phyloP scores from a whole-genome alignment of 2,888 invertebrate genomes.

The Rapana venosa region DNA sequence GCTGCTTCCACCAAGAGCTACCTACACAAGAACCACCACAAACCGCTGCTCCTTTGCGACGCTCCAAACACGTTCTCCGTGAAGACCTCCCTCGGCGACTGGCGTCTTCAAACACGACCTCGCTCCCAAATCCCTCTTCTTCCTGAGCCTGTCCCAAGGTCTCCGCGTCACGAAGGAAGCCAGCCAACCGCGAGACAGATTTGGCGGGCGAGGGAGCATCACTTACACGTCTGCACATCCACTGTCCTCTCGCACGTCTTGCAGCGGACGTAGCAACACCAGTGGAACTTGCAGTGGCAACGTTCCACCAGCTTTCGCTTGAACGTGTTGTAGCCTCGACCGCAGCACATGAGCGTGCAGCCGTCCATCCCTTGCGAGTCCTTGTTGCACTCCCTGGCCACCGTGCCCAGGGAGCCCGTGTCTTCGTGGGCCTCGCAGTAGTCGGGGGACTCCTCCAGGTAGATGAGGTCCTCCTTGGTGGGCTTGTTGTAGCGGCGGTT shows the following conservation, averaged over 20 bases:
- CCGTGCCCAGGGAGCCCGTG: constrained; percentile 85
- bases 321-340: constrained; percentile 93
- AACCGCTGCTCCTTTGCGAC: too few relatives aligned
- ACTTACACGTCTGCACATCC: constrained; percentile 93
- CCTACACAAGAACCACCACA: too few relatives aligned
- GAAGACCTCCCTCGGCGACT: too few relatives aligned
- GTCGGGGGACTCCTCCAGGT: constrained; percentile 95
- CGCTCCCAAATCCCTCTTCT: too few relatives aligned
- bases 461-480: constrained; percentile 94
- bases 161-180: too few relatives aligned
- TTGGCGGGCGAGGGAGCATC: constrained; percentile 59
- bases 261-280: constrained; percentile 97
- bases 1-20: too few relatives aligned
- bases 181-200: too few relatives aligned
- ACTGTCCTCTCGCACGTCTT: constrained; percentile 88
- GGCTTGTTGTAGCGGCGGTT: constrained; percentile 85
- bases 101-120: too few relatives aligned
- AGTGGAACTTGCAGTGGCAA: constrained; percentile 95
- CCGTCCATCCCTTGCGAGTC: constrained; percentile 85
- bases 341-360: constrained; percentile 93
- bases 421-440: constrained; percentile 85
- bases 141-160: too few relatives aligned
- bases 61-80: too few relatives aligned
- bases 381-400: constrained; percentile 77
- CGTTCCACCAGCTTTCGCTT: constrained; percentile 86